Evolutionary conservation across 2,113 vertebrate species (phyloP).

Genomic region (Galeopterus variegatus): DNA sequence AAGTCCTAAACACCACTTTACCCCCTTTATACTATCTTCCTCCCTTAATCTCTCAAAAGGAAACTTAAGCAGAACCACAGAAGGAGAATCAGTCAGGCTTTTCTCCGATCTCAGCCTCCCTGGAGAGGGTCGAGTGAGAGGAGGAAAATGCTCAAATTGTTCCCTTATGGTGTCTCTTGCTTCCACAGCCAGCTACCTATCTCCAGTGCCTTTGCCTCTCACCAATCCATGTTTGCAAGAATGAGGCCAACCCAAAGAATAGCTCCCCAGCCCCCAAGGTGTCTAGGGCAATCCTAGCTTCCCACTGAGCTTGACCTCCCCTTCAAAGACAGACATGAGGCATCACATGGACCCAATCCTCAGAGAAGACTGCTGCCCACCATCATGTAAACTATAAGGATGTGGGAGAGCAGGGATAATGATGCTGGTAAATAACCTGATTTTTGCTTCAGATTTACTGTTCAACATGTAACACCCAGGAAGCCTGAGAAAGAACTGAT

Average conservation of each 20-base stretch:
- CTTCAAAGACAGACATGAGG: background rate
- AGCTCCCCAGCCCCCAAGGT: background rate
- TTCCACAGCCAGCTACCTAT: background rate
- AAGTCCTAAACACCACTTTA: background rate
- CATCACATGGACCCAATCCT: background rate
- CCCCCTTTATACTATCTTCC: background rate
- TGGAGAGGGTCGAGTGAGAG: background rate
- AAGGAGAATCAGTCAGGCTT: background rate
- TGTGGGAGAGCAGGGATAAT: background rate
- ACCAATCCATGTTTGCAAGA: background rate
- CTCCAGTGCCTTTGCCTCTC: background rate
- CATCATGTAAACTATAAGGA: background rate
- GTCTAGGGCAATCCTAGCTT: background rate
- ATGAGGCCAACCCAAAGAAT: background rate
- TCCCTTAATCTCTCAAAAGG: background rate
- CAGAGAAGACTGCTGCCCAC: background rate
- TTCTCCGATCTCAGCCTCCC: background rate
- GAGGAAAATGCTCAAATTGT: background rate
- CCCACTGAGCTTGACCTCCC: background rate
- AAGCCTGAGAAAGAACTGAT: background rate
- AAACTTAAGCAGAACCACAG: background rate
- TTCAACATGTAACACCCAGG: background rate
- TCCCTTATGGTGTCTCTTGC: background rate
- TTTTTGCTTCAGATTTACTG: slow-evolving; percentile 31
- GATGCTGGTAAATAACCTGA: background rate